Evolutionary conservation across 2,797 vertebrate genomes (phyloP).

Genomic region (Poeciliopsis infans): DNA sequence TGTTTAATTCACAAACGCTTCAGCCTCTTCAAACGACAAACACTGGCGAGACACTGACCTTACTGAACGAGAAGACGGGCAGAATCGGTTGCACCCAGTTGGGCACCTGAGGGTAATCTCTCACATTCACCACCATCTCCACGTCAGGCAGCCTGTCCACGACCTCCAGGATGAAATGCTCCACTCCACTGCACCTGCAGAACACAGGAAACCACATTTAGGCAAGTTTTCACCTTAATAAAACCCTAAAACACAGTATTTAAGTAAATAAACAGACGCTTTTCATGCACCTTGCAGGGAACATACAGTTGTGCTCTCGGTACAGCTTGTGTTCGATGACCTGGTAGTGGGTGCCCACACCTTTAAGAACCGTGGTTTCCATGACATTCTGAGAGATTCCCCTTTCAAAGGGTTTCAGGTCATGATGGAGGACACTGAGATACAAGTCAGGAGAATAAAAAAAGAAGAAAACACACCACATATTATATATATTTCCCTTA

Average conservation of each 20-base stretch:
- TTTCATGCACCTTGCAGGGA: conserved; percentile 89
- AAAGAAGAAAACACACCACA: not conserved
- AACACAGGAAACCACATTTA: not conserved
- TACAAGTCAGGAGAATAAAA: conserved; percentile 5
- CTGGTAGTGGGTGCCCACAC: conserved; percentile 95
- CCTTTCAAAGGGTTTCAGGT: conserved; percentile 85
- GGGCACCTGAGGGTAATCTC: conserved; percentile 97
- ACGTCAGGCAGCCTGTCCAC: conserved; percentile 88
- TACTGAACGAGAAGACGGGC: conserved; percentile 97
- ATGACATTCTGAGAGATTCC: conserved; percentile 88
- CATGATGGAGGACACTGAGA: conserved; percentile 86
- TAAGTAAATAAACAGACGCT: not conserved
- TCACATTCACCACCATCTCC: conserved; percentile 96
- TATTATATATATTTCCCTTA: not conserved
- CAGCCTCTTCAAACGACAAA: not conserved
- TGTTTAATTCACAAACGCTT: not conserved
- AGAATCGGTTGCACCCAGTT: conserved; percentile 88
- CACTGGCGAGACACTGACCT: conserved; percentile 78
- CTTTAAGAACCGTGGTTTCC: conserved; percentile 82
- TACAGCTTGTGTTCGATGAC: conserved; percentile 88
- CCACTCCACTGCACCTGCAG: conserved; percentile 92
- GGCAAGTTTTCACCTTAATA: too few relatives aligned
- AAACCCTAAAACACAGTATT: not conserved
- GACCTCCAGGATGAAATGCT: conserved; percentile 92
- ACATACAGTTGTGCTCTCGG: conserved; percentile 94